Base-by-base conservation (phyloP, 1,140 invertebrate species). In the Dinoponera quadriceps region DNA sequence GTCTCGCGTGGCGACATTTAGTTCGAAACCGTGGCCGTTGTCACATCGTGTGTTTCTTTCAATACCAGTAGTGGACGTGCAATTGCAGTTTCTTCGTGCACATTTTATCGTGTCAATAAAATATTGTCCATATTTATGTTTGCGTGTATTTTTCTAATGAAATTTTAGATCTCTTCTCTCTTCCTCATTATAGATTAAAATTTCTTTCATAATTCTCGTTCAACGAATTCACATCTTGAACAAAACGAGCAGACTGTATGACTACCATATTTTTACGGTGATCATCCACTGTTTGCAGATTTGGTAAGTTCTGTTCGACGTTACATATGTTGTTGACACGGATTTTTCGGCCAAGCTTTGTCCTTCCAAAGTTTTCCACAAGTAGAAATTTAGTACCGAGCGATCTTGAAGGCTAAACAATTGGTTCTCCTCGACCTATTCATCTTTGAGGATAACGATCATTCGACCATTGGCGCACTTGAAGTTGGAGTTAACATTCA, bases 201-300 rank as follows among this genome's bases (percentile, higher is more conserved):
- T 69, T 57, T 78, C 18, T 69, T 44, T 78, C 22, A 48, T 78
- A 68, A 68, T 69, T 78, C 63, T 29, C 20, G 75, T 49, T 25
- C 16, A 55, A 78, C 33, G 13, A 78, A 51, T 78, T 33, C 38
- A 55, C 54, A 65, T 33, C 38, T 48, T 62, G 13, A n/a, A 29
- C 44, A n/a, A 57, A 54, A 16, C 20, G 29, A 33, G 20, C 49
- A 33, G 11, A 13, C 44, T 33, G 51, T 68, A 48, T 16, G n/a
- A n/a, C 49, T 66, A 11, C 63, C 27, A 18, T 66, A 78, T 14
- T 57, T 44, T 51, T 66, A 44, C 3, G 18, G 18, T 38, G 27
- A 57, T n/a, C 44, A 16, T 29, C 1, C 1, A 1, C 11, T 44
- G 38, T 29, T 69, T 9, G 51, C 65, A 29, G 51, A 59, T 57